Conservation (phyloP, 2,797 vertebrate genomes). For the Etheostoma nigrum region DNA sequence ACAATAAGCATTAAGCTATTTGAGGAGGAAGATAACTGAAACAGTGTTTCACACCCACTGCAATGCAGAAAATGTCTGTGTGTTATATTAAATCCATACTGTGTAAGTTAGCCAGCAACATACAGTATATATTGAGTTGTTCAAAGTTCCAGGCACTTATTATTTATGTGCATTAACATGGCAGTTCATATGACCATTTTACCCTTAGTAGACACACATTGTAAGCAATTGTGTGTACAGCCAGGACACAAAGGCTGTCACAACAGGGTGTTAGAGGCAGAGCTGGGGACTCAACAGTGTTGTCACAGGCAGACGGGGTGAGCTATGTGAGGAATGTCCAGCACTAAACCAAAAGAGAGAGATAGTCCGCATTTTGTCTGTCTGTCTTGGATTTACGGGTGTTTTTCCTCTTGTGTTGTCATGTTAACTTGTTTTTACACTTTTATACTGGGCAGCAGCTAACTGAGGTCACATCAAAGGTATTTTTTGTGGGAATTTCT, state of each 20-base stretch:
- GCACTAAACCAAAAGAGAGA: slow-evolving; percentile 38
- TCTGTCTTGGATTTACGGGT: background rate
- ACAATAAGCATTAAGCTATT: background rate
- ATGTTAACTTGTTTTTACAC: slow-evolving; percentile 7
- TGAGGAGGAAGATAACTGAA: background rate
- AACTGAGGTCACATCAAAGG: background rate
- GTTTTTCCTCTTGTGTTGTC: background rate
- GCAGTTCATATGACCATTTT: background rate
- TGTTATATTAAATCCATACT: background rate
- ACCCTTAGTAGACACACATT: background rate
- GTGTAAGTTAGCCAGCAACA: background rate
- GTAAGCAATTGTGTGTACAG: slow-evolving; percentile 24
- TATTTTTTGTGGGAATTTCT: background rate
- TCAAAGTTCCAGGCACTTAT: background rate
- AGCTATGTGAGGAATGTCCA: slow-evolving; percentile 75
- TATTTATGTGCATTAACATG: background rate
- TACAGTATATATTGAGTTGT: no score
- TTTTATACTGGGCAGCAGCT: background rate
- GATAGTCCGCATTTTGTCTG: slow-evolving; percentile 15
- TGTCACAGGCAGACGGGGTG: slow-evolving; percentile 60
- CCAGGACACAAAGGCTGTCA: slow-evolving; percentile 53
- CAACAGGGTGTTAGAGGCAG: slow-evolving; percentile 48
- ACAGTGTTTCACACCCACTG: background rate
- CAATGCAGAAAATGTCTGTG: background rate
- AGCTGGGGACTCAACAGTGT: slow-evolving; percentile 37